These are phyloP conservation scores for Drosophila kikkawai DNA, from an alignment of 1,140 invertebrate genomes.

Conservation along the genomic window DNA sequence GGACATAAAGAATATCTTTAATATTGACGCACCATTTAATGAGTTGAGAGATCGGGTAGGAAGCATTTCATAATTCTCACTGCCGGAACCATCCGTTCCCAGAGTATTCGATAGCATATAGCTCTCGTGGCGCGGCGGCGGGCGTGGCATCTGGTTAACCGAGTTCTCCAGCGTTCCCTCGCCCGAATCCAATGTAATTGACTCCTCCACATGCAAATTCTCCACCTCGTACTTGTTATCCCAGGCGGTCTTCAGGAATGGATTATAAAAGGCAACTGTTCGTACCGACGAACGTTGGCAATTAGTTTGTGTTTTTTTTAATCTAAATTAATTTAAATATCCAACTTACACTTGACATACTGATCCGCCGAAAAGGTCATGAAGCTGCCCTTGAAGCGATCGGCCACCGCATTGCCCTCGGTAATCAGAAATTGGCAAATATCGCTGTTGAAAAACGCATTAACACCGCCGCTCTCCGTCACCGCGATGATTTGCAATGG, in stretches of 20 bases:
- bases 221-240: conserved; percentile 98
- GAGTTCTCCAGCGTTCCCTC: conserved; percentile 90
- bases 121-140: conserved; percentile 89
- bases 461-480: conserved; percentile 93
- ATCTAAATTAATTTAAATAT: background rate
- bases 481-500: conserved; percentile 98
- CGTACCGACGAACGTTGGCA: background rate
- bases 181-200: conserved; percentile 87
- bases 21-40: conserved; percentile 83
- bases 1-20: background rate
- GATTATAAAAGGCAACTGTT: conserved; percentile 96
- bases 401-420: conserved; percentile 96
- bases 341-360: conserved; percentile 79
- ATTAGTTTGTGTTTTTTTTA: background rate
- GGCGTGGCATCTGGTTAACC: conserved; percentile 88
- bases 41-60: conserved; percentile 86
- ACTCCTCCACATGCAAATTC: conserved; percentile 95
- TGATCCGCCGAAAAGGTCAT: conserved; percentile 88
- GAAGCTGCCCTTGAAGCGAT: conserved; percentile 95
- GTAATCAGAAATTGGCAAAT: conserved; percentile 95
- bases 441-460: conserved; percentile 96
- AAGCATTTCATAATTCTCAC: conserved; percentile 93
- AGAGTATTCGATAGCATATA: conserved; percentile 86
- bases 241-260: conserved; percentile 98
- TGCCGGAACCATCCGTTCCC: conserved; percentile 86